Conservation (phyloP, 2,888 invertebrate species). For the Panorpa germanica region DNA sequence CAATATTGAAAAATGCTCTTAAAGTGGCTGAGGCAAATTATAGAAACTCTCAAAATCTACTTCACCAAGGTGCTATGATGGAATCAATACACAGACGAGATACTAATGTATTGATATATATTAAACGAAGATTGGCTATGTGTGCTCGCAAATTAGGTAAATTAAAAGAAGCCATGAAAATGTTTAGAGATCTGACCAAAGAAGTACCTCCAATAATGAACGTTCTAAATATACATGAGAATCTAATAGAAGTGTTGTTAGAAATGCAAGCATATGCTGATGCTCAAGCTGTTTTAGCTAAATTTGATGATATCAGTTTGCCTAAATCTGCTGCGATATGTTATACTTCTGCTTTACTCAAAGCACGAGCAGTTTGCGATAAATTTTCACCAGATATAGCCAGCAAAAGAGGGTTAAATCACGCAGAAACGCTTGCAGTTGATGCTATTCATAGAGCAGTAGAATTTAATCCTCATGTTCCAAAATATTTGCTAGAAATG, state of each 20-base stretch:
- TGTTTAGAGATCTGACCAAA: slow-evolving; percentile 91
- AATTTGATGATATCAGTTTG: slow-evolving; percentile 80
- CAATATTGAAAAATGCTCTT: slow-evolving; percentile 61
- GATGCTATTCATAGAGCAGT: slow-evolving; percentile 91
- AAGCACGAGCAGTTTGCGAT: slow-evolving; percentile 78
- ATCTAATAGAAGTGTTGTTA: slow-evolving; percentile 83
- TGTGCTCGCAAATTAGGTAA: slow-evolving; percentile 88
- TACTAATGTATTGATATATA: slow-evolving; percentile 85
- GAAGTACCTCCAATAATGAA: slow-evolving; percentile 92
- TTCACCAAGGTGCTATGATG: slow-evolving; percentile 53
- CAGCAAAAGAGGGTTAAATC: slow-evolving; percentile 62
- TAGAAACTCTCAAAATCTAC: slow-evolving; percentile 57
- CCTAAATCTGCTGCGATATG: slow-evolving; percentile 91
- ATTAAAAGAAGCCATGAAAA: slow-evolving; percentile 86
- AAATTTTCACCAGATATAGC: slow-evolving; percentile 77
- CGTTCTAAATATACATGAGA: slow-evolving; percentile 86
- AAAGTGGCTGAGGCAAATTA: slow-evolving; percentile 71
- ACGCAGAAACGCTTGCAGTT: slow-evolving; percentile 81
- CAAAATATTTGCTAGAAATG: slow-evolving; percentile 89
- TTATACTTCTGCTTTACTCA: slow-evolving; percentile 86
- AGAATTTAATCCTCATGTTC: slow-evolving; percentile 96
- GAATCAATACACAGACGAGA: slow-evolving; percentile 73
- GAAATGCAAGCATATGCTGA: slow-evolving; percentile 96
- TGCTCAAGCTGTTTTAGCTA: slow-evolving; percentile 80
- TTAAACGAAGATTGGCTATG: slow-evolving; percentile 90